Evolutionary conservation across 2,888 invertebrate genomes (phyloP).

Genomic region (Brenthis hecate): DNA sequence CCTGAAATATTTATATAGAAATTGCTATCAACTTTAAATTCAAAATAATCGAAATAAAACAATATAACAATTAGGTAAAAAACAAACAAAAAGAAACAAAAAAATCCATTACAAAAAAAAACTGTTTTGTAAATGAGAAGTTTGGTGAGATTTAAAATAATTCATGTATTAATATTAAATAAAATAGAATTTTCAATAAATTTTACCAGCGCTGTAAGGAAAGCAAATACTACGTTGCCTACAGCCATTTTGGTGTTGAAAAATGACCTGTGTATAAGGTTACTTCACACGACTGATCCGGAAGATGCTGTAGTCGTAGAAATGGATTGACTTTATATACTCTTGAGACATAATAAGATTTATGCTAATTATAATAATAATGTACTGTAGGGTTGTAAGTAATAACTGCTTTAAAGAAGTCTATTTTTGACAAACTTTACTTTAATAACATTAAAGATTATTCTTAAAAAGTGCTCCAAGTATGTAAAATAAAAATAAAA

Average conservation of each 20-base stretch:
- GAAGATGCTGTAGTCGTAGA: slow-evolving; percentile 20
- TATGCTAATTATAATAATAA: slow-evolving; percentile 35
- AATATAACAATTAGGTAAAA: too few relatives aligned
- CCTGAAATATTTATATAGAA: slow-evolving; percentile 36
- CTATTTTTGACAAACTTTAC: too few relatives aligned
- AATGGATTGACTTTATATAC: slow-evolving; percentile 39
- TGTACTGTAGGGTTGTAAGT: slow-evolving; percentile 4
- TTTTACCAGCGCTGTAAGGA: slow-evolving; percentile 33
- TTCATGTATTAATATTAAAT: neutral
- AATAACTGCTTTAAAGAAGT: neutral
- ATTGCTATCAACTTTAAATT: too few relatives aligned
- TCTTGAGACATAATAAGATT: slow-evolving; percentile 35
- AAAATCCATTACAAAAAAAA: too few relatives aligned
- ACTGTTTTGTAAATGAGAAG: too few relatives aligned
- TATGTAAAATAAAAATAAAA: too few relatives aligned
- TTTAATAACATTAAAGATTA: too few relatives aligned
- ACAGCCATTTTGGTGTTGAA: slow-evolving; percentile 10
- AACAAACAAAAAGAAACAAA: too few relatives aligned
- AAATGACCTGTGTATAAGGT: neutral
- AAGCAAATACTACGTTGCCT: slow-evolving; percentile 21
- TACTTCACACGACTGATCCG: slow-evolving; percentile 5
- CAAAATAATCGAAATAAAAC: too few relatives aligned
- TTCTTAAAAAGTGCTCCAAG: too few relatives aligned
- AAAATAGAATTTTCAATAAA: neutral
- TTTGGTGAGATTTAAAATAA: too few relatives aligned